phyloP scores from a whole-genome alignment of 2,113 vertebrate genomes.

The Vombatus ursinus region DNA sequence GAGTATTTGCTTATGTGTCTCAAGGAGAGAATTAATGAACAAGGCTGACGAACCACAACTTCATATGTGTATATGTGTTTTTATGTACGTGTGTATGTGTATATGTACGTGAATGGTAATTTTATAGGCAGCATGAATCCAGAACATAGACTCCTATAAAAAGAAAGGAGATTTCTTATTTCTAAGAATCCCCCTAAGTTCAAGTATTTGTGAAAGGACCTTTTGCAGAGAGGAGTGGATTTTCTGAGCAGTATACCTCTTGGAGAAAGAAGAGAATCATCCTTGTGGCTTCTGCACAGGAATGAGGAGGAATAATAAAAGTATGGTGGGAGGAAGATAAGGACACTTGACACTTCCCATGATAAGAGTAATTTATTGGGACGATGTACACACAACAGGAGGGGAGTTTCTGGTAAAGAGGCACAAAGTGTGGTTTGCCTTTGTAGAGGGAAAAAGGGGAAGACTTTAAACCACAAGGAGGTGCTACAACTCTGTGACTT shows the following conservation, averaged over 20 bases:
- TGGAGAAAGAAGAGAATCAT: background rate
- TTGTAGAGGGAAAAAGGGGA: background rate
- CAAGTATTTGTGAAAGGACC: background rate
- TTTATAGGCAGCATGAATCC: background rate
- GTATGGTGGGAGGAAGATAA: background rate
- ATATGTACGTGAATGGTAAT: no score
- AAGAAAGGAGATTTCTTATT: background rate
- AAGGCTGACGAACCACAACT: background rate
- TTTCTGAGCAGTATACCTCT: background rate
- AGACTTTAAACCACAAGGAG: background rate
- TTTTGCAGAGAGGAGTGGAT: background rate
- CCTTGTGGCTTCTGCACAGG: background rate
- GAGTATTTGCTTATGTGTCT: background rate
- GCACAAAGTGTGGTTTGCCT: background rate
- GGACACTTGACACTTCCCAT: background rate
- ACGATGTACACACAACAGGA: background rate
- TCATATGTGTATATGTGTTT: background rate
- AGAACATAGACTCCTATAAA: background rate
- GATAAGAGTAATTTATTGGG: background rate
- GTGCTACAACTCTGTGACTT: background rate
- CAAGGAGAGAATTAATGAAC: background rate
- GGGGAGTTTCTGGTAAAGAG: background rate
- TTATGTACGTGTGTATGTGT: background rate
- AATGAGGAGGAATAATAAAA: background rate
- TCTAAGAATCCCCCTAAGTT: background rate